Evolutionary conservation across 2,888 invertebrate species (phyloP).

Genomic region (Pimpla rufipes): DNA sequence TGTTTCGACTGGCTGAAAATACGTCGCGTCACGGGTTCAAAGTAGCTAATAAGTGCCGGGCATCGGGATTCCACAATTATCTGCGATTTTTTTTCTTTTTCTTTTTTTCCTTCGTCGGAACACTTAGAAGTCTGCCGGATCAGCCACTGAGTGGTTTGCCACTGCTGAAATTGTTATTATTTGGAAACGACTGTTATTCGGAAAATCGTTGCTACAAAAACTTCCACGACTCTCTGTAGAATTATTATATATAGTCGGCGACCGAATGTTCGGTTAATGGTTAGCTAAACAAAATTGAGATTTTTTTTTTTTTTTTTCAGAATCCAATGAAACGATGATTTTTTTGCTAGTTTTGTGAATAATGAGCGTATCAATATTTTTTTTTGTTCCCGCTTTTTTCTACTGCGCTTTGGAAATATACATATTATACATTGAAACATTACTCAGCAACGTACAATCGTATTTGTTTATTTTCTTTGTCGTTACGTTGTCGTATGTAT

Average conservation of each 20-base stretch:
- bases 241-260: slow-evolving; percentile 52
- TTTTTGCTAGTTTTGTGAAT: slow-evolving; percentile 57
- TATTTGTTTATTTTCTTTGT: slow-evolving; percentile 58
- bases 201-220: slow-evolving; percentile 8
- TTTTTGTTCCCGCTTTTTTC: slow-evolving; percentile 40
- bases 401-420: slow-evolving; percentile 63
- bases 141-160: slow-evolving; percentile 36
- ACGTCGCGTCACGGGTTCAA: slow-evolving; percentile 71
- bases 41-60: slow-evolving; percentile 42
- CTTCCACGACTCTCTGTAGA: slow-evolving; percentile 32
- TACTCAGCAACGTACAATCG: slow-evolving; percentile 49
- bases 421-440: slow-evolving; percentile 61
- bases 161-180: slow-evolving; percentile 18
- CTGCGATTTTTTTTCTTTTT: slow-evolving; percentile 22
- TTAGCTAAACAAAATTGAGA: slow-evolving; percentile 42
- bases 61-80: slow-evolving; percentile 40
- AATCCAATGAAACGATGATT: slow-evolving; percentile 37
- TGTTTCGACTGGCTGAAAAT: slow-evolving; percentile 78
- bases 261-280: slow-evolving; percentile 15
- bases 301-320: slow-evolving; percentile 47
- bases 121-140: slow-evolving; percentile 5
- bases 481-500: slow-evolving; percentile 4
- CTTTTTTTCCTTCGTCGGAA: slow-evolving; percentile 27
- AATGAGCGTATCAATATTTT: slow-evolving; percentile 44
- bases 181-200: slow-evolving; percentile 24